Evolutionary conservation across 2,113 vertebrate species (phyloP).

Genomic region (Neogobius melanostomus): DNA sequence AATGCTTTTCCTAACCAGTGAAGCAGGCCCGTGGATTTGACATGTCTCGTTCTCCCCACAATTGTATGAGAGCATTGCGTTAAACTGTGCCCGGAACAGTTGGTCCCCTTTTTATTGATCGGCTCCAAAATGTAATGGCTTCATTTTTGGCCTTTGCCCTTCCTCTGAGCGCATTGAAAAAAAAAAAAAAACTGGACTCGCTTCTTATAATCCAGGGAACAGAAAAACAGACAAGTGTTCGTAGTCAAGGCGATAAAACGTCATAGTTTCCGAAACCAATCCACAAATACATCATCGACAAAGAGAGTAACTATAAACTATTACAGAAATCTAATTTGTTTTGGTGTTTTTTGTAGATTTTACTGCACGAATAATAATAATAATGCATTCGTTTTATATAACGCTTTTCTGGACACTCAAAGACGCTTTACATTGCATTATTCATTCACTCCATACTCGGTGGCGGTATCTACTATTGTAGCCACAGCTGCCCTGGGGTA

Average conservation of each 20-base stretch:
- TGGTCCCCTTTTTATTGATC: conserved; percentile 1
- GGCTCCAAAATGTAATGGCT: conserved; percentile 7
- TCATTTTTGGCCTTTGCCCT: conserved; percentile 1
- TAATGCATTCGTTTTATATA: too few relatives aligned
- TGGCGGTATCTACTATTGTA: too few relatives aligned
- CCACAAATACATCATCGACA: too few relatives aligned
- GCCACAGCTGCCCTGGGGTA: too few relatives aligned
- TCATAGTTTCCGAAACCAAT: neutral
- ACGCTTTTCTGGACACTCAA: too few relatives aligned
- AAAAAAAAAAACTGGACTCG: neutral
- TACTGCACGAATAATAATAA: too few relatives aligned
- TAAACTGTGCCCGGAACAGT: conserved; percentile 5
- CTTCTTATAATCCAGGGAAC: neutral
- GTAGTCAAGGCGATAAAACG: neutral
- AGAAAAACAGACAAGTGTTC: neutral
- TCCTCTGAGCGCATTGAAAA: neutral
- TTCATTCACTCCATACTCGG: too few relatives aligned
- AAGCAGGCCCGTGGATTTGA: neutral
- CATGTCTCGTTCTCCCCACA: neutral
- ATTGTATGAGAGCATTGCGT: neutral
- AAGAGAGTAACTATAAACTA: too few relatives aligned
- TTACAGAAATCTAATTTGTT: too few relatives aligned
- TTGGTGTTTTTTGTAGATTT: too few relatives aligned
- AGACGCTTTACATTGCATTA: too few relatives aligned
- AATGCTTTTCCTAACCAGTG: neutral